Evolutionary conservation across 2,888 invertebrate species (phyloP).

Genomic region (Empis stercorea): DNA sequence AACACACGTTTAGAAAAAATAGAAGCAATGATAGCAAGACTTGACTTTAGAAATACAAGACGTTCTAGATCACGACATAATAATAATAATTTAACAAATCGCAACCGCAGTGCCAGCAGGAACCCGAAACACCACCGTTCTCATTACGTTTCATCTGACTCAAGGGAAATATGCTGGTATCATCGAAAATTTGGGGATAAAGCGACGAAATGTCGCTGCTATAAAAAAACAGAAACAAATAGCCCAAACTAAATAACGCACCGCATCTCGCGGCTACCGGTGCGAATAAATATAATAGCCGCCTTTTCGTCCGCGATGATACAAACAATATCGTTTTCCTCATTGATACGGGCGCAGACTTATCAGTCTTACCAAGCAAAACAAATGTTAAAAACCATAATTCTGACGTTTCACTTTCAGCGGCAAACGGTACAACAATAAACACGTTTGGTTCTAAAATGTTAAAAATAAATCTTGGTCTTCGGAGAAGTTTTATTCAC

Average conservation of each 20-base stretch:
- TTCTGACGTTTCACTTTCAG: not conserved
- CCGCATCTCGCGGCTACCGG: not conserved
- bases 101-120: too few species aligned
- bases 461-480: not conserved
- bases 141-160: not conserved
- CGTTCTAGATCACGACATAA: too few species aligned
- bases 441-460: not conserved
- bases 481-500: not conserved
- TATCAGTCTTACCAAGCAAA: not conserved
- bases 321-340: not conserved
- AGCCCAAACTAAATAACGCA: not conserved
- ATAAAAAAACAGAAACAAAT: not conserved
- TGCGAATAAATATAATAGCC: not conserved
- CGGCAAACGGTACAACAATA: not conserved
- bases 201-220: not conserved
- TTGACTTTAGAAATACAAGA: too few species aligned
- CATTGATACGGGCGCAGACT: not conserved
- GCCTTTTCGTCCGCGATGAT: not conserved
- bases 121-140: too few species aligned
- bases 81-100: too few species aligned
- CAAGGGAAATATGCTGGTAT: not conserved
- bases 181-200: not conserved
- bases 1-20: too few species aligned
- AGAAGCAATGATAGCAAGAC: too few species aligned
- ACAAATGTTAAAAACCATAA: not conserved